Base-by-base conservation (phyloP, 2,113 vertebrate species). In the Sander vitreus region DNA sequence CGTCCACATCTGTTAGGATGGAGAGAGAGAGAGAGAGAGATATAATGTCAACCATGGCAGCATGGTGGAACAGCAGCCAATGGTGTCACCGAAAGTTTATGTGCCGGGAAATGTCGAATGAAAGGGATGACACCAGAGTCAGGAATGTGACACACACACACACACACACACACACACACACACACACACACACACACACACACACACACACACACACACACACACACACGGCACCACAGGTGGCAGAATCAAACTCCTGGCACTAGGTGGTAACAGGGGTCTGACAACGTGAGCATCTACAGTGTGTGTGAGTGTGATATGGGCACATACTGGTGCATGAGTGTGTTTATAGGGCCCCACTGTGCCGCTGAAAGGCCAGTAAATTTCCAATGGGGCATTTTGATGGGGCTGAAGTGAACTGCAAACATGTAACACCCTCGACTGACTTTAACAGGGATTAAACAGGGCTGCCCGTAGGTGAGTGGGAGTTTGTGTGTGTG, bases 1-100 rank as follows among this genome's bases (percentile, higher is more conserved):
- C 98, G 1, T 99, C 97, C 90, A 99, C 98, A 78, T 99, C 98
- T 99, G 75, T 75, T 48, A 3, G n/a, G 51, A 74, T 23, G 36
- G 19, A 80, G 27, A 83, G 27, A 68, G 0, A 70, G 1, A 64
- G n/a, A 63, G 25, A 45, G 27, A 60, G 48, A 76, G 58, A 43
- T 14, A 60, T 25, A 55, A 25, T 58, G 48, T 80, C 27, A 78
- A 53, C 3, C 59, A 13, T 1, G 15, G 58, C 27, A 74, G 33
- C 45, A 2, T 33, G 54, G 30, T 33, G 33, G 25, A 68, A 72
- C 21, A 77, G 65, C 65, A 59, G 73, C n/a, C 70, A 60, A 62
- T 76, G 67, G 65, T 15, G 47, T 55, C 76, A 54, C 50, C 68
- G 76, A 88, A 51, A 84, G 88, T 81, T 86, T 86, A 90, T 88